Conservation (phyloP, 2,797 vertebrate genomes). For the Austrolebias charrua region DNA sequence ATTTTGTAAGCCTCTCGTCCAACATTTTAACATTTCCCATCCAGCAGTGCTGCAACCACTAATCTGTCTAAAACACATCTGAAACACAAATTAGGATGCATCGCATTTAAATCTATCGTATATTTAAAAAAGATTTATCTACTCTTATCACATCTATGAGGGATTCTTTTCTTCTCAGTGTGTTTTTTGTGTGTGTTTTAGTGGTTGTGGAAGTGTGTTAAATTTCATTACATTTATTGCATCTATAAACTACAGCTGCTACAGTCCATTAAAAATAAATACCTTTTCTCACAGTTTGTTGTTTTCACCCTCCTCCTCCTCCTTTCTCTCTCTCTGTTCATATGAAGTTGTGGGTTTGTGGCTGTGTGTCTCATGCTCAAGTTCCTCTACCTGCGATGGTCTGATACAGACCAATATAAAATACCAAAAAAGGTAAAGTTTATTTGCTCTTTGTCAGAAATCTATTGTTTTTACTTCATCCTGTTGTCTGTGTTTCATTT, state of each 20-base stretch:
- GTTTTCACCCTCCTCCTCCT: conserved; percentile 4
- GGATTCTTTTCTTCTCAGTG: conserved; percentile 10
- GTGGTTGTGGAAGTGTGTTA: not conserved
- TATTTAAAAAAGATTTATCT: not conserved
- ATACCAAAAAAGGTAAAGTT: conserved; percentile 22
- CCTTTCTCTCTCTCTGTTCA: conserved; percentile 7
- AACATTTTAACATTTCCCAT: not conserved
- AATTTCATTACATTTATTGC: not conserved
- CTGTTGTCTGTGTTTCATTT: conserved; percentile 17
- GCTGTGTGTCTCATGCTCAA: conserved; percentile 10
- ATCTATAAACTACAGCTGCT: not conserved
- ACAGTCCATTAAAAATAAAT: conserved; percentile 6
- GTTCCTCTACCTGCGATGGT: conserved; percentile 15
- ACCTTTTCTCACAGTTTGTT: conserved; percentile 28
- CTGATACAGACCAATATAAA: conserved; percentile 28
- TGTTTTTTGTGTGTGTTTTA: not conserved
- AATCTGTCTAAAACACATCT: conserved; percentile 2
- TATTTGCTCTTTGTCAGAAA: conserved; percentile 16
- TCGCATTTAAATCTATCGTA: not conserved
- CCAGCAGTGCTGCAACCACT: not conserved
- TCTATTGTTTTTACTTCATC: conserved; percentile 12
- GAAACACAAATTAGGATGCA: not conserved
- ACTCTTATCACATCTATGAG: not conserved
- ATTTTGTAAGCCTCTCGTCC: not conserved
- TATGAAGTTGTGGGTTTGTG: conserved; percentile 22